phyloP scores from a whole-genome alignment of 2,113 vertebrate species.

The Calonectris borealis region DNA sequence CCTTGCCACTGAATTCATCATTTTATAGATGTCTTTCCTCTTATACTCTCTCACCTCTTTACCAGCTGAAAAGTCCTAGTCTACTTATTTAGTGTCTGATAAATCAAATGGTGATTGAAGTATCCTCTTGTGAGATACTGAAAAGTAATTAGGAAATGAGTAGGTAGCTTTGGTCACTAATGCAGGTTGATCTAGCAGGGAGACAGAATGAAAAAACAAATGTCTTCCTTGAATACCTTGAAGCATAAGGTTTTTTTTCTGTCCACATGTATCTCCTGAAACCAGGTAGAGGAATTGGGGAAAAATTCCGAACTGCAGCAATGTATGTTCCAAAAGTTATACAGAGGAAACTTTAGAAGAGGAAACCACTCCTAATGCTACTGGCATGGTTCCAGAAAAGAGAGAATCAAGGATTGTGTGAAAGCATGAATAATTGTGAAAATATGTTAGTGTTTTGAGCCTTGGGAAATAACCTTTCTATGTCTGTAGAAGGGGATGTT shows the following conservation, averaged over 20 bases:
- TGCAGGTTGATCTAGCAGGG: neutral
- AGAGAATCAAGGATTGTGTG: neutral
- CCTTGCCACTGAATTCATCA: neutral
- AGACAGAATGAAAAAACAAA: neutral
- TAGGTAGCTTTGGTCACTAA: neutral
- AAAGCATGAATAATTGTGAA: neutral
- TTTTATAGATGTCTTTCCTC: neutral
- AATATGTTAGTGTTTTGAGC: neutral
- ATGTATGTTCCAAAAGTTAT: neutral
- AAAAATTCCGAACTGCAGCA: neutral
- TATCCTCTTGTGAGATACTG: neutral
- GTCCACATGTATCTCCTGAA: neutral
- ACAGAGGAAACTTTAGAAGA: neutral
- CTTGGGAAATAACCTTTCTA: neutral
- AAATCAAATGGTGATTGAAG: neutral
- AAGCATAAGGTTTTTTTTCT: neutral
- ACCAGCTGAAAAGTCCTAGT: neutral
- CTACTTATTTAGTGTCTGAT: neutral
- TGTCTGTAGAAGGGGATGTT: neutral
- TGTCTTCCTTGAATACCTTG: neutral
- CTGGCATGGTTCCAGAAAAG: neutral
- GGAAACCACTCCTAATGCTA: neutral
- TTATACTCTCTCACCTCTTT: neutral
- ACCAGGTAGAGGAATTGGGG: neutral
- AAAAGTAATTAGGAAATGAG: neutral